These are phyloP conservation scores for Homalodisca vitripennis DNA, from an alignment of 1,140 invertebrate species.

Conservation along the genomic window DNA sequence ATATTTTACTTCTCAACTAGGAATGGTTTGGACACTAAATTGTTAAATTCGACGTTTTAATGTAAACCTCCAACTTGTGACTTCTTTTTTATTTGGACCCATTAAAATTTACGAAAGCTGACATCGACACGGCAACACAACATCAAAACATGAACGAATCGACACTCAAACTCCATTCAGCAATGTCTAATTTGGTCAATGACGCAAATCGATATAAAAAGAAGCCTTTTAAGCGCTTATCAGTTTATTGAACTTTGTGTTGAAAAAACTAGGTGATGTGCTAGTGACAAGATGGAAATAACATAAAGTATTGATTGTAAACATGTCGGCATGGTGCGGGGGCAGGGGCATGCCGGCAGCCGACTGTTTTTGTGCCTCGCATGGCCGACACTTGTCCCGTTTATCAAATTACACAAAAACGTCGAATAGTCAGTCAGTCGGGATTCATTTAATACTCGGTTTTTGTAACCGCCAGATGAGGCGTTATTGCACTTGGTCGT, in stretches of 20 bases:
- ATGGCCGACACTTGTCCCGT: constrained; percentile 12
- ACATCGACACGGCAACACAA: too few relatives aligned
- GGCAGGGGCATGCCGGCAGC: background rate
- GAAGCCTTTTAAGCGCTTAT: background rate
- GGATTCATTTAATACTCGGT: constrained; percentile 17
- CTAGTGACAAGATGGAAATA: background rate
- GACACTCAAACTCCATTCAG: too few relatives aligned
- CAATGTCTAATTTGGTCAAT: too few relatives aligned
- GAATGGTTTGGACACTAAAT: too few relatives aligned
- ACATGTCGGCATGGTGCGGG: background rate
- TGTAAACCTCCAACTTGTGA: too few relatives aligned
- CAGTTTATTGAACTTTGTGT: background rate
- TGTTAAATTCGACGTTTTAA: too few relatives aligned
- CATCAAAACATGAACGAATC: too few relatives aligned
- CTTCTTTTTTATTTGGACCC: too few relatives aligned
- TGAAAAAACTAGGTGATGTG: background rate
- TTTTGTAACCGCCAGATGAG: constrained; percentile 5
- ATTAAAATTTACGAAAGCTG: too few relatives aligned
- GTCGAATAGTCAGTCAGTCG: background rate
- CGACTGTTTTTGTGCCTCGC: background rate
- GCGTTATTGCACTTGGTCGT: background rate
- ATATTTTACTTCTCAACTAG: too few relatives aligned
- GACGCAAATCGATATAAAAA: background rate
- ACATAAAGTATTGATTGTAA: background rate
- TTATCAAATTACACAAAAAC: constrained; percentile 20